Evolutionary conservation across 2,113 vertebrate genomes (phyloP).

Genomic region (Chamaea fasciata): DNA sequence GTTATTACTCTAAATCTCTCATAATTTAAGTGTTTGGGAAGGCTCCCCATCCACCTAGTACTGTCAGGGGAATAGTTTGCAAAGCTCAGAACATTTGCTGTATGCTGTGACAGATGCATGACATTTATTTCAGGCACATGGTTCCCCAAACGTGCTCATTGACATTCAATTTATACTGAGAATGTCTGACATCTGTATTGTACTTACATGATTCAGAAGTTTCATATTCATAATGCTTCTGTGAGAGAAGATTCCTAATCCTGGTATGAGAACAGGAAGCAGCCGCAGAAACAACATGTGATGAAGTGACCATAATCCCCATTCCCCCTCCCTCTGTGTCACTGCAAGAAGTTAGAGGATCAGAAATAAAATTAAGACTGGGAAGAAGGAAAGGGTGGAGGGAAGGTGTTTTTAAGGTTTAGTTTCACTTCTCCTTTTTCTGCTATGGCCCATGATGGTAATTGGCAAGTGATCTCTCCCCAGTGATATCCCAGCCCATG

Average conservation of each 20-base stretch:
- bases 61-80: background rate
- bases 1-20: background rate
- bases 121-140: background rate
- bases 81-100: background rate
- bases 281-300: background rate
- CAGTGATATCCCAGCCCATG: rapidly evolving
- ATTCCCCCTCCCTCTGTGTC: background rate
- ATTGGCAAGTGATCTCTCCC: background rate
- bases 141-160: rapidly evolving
- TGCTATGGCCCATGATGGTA: background rate
- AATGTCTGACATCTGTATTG: background rate
- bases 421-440: background rate
- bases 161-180: background rate
- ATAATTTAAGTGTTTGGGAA: background rate
- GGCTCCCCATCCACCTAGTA: background rate
- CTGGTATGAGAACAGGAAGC: background rate
- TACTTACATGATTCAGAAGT: background rate
- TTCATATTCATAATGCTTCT: background rate
- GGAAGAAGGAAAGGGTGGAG: background rate
- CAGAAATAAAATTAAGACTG: background rate
- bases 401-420: background rate
- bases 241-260: background rate
- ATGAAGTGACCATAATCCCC: background rate
- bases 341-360: background rate
- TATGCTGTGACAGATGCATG: background rate